Conservation (phyloP, 2,888 invertebrate species). For the Drosophila yooni region DNA sequence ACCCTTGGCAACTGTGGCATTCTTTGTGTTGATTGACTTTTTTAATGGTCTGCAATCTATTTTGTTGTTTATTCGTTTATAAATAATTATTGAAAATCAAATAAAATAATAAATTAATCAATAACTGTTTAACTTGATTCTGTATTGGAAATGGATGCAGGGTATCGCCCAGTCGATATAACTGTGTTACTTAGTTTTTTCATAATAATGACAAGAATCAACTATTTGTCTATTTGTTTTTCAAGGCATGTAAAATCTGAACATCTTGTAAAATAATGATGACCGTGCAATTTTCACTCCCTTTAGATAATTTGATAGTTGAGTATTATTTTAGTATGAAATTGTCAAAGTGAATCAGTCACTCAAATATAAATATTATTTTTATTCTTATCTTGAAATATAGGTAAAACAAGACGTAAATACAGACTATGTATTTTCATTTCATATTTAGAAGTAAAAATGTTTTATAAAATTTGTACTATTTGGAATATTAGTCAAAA, state of each 20-base stretch:
- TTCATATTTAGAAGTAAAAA: not conserved
- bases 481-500: slow-evolving; percentile 28
- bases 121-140: not conserved
- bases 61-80: not conserved
- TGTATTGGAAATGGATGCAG: not conserved
- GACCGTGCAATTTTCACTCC: not conserved
- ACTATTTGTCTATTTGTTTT: not conserved
- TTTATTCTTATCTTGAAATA: not conserved
- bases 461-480: not conserved
- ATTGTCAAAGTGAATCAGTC: not conserved
- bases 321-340: too few species aligned
- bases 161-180: not conserved
- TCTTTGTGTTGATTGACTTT: not conserved
- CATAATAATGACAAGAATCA: too few species aligned
- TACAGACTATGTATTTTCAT: not conserved
- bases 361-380: not conserved
- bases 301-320: too few species aligned
- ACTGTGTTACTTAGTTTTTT: not conserved
- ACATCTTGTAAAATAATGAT: not conserved
- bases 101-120: not conserved
- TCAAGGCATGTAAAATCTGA: not conserved
- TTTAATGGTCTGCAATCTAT: not conserved
- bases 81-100: not conserved
- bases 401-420: not conserved
- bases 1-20: not conserved